These are phyloP conservation scores for Drosophila arizonae DNA, from an alignment of 1,140 invertebrate genomes.

Conservation along the genomic window DNA sequence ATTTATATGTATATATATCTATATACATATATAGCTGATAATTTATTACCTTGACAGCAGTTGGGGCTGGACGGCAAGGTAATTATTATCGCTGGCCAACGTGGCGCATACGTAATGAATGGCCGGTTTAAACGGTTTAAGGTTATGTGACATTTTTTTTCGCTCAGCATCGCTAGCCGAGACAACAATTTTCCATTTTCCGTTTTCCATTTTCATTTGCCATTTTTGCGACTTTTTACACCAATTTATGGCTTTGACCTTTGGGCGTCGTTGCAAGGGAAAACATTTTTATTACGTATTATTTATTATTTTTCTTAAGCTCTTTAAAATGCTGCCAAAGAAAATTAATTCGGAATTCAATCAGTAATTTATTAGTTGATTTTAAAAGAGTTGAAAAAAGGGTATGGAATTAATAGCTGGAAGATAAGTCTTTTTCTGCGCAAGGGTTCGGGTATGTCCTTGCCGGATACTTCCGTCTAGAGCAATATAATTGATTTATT, in stretches of 20 bases:
- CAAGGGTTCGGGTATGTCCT: no score
- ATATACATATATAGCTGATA: constrained; percentile 42
- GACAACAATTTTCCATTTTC: constrained; percentile 8
- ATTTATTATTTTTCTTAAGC: constrained; percentile 17
- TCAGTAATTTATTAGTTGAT: neutral
- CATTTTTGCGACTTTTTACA: constrained; percentile 33
- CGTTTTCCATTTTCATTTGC: constrained; percentile 5
- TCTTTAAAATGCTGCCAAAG: neutral
- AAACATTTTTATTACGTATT: constrained; percentile 28
- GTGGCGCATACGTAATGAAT: constrained; percentile 66
- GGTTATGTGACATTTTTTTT: constrained; percentile 48
- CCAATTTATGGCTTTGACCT: constrained; percentile 45
- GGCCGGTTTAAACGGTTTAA: constrained; percentile 56
- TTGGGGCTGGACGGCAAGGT: constrained; percentile 39
- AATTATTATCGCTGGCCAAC: constrained; percentile 68
- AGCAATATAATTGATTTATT: no score
- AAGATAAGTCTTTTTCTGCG: no score
- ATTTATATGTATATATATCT: constrained; percentile 4
- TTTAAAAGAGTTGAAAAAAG: neutral
- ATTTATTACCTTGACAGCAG: constrained; percentile 57
- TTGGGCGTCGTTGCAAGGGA: constrained; percentile 21
- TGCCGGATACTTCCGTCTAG: no score
- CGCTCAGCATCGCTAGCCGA: neutral
- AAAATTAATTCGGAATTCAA: constrained; percentile 7
- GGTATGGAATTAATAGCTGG: no score